Evolutionary conservation across 2,797 vertebrate species (phyloP).

Genomic region (Ctenochaetus hawaiiensis): DNA sequence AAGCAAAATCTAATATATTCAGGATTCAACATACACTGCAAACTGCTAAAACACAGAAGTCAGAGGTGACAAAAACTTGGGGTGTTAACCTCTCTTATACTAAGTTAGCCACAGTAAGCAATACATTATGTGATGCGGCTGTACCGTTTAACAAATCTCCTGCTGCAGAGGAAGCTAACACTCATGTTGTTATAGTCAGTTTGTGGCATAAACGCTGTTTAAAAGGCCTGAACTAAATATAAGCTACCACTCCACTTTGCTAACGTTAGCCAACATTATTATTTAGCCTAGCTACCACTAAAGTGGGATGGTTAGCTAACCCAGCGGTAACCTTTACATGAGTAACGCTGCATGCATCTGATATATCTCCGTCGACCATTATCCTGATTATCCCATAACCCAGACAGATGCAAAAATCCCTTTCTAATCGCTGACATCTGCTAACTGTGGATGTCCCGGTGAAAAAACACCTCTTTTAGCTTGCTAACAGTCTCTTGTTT

Average conservation of each 20-base stretch:
- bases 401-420: not conserved
- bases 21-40: not conserved
- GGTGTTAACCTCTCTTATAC: too few relatives aligned
- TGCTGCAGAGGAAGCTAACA: not conserved
- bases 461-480: constrained; percentile 20
- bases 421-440: not conserved
- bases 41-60: constrained; percentile 1
- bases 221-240: constrained; percentile 32
- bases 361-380: not conserved
- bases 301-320: constrained; percentile 5
- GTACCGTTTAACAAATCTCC: too few relatives aligned
- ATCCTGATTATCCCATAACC: not conserved
- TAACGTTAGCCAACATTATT: constrained; percentile 63
- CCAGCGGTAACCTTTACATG: not conserved
- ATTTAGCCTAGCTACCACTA: constrained; percentile 44
- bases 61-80: not conserved
- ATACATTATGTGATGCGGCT: not conserved
- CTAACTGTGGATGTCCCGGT: constrained; percentile 9
- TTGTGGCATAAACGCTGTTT: not conserved
- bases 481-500: constrained; percentile 44
- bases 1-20: not conserved
- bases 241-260: constrained; percentile 43
- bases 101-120: not conserved
- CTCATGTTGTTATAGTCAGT: not conserved
- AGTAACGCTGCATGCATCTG: not conserved